These are phyloP conservation scores for Petaurus breviceps DNA, from an alignment of 2,113 vertebrate species.

Conservation along the genomic window DNA sequence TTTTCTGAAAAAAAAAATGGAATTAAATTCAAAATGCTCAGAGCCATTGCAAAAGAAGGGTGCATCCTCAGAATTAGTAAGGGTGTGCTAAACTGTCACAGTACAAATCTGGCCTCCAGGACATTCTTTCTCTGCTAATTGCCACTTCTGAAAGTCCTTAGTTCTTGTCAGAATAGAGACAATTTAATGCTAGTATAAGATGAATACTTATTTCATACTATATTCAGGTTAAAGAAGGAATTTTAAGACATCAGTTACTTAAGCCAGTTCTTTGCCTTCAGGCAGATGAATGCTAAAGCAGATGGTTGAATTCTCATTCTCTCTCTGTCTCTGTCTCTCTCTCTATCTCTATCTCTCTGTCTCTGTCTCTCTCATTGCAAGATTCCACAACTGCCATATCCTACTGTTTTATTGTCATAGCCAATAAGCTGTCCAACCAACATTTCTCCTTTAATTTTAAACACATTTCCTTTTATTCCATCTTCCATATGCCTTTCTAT, in stretches of 20 bases:
- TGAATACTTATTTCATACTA: background rate
- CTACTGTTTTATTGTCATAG: background rate
- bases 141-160: background rate
- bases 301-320: background rate
- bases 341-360: background rate
- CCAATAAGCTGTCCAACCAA: background rate
- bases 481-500: background rate
- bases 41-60: background rate
- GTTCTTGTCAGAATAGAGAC: background rate
- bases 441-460: background rate
- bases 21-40: background rate
- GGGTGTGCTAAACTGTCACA: background rate
- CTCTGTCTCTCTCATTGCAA: background rate
- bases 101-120: background rate
- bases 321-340: background rate
- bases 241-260: background rate
- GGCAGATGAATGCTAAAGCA: background rate
- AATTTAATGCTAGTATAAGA: background rate
- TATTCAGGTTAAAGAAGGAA: background rate
- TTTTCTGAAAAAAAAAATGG: background rate
- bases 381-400: background rate
- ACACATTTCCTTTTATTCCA: background rate
- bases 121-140: background rate
- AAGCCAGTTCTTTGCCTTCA: background rate
- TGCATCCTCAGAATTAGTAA: background rate